A percentile compares a stretch with the other conserved stretches of the same genome.
These are phyloP conservation scores for Gobio gobio DNA, from an alignment of 2,113 vertebrate species.

Conservation along the genomic window DNA sequence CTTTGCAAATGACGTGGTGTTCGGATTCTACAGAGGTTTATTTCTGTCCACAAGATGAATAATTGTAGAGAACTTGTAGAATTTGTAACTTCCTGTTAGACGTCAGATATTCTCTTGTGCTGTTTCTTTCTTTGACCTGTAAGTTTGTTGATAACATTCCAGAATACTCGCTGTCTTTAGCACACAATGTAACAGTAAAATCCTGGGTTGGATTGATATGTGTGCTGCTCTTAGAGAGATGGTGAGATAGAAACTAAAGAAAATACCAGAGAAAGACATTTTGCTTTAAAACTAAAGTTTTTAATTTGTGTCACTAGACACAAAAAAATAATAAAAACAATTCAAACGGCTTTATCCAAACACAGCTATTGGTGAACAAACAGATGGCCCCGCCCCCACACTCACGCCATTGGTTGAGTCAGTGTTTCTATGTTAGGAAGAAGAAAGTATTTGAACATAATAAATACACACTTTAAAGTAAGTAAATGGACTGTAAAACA, in stretches of 20 bases:
- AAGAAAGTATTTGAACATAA: background rate
- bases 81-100: slow-evolving; percentile 20
- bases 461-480: background rate
- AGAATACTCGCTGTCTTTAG: background rate
- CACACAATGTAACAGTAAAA: background rate
- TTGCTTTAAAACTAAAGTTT: background rate
- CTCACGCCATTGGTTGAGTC: background rate
- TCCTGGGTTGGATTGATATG: background rate
- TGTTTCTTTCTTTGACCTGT: background rate
- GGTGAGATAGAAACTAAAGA: background rate
- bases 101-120: background rate
- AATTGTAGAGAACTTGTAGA: background rate
- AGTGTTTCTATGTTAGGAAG: background rate
- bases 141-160: background rate
- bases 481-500: background rate
- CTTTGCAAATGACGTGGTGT: background rate
- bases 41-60: background rate
- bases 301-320: background rate
- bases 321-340: background rate
- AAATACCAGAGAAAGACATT: background rate
- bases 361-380: background rate
- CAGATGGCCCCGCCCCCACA: background rate
- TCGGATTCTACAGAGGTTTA: background rate
- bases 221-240: background rate
- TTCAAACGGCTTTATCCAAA: background rate